These are phyloP conservation scores for Onychostruthus taczanowskii DNA, from an alignment of 2,113 vertebrate species.

Conservation along the genomic window DNA sequence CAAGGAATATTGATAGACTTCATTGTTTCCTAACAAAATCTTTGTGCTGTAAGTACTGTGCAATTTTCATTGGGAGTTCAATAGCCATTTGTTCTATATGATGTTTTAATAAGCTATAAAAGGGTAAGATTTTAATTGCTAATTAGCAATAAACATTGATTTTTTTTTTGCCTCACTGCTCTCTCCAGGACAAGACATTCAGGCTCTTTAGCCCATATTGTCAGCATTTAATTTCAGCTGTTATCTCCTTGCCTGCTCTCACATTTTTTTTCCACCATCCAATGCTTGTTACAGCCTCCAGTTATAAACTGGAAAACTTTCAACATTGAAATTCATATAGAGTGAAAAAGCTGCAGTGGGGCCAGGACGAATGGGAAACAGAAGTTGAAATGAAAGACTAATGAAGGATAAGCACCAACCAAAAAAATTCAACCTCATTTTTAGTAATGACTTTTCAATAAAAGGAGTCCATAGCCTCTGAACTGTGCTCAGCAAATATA, in stretches of 20 bases:
- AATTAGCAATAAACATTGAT: constrained; percentile 37
- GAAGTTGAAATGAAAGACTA: background rate
- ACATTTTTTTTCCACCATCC: background rate
- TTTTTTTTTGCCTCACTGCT: background rate
- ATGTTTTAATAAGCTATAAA: constrained; percentile 38
- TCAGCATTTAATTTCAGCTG: background rate
- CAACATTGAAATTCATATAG: background rate
- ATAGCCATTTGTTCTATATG: constrained; percentile 7
- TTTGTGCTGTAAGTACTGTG: background rate
- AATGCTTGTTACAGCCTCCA: background rate
- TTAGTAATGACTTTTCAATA: background rate
- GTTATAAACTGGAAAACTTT: background rate
- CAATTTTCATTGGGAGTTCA: background rate
- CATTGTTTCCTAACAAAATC: background rate
- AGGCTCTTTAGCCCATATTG: background rate
- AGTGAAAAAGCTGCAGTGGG: background rate
- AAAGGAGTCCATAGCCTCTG: background rate
- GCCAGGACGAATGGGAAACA: background rate
- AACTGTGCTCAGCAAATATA: background rate
- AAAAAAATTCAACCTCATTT: background rate
- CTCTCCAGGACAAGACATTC: background rate
- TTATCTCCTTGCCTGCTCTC: background rate
- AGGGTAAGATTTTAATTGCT: constrained; percentile 36
- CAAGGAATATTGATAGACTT: background rate
- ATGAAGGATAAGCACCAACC: background rate